Evolutionary conservation across 2,797 vertebrate species (phyloP).

Genomic region (Melanotaenia maccullochi): DNA sequence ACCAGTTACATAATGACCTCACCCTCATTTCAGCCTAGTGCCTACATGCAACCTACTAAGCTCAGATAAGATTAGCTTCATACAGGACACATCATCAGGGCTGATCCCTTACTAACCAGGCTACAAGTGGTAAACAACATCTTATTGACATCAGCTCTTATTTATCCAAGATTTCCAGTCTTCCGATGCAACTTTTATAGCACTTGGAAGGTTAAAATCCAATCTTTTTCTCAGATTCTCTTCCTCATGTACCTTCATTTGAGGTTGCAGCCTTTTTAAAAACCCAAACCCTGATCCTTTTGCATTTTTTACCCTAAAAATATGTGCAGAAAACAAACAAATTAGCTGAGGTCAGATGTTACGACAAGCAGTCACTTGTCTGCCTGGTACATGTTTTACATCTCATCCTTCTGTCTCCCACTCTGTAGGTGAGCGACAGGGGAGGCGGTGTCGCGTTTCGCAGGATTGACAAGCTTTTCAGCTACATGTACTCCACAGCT

Average conservation of each 20-base stretch:
- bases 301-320: neutral
- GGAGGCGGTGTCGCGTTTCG: conserved; percentile 91
- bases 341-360: neutral
- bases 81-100: neutral
- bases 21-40: conserved; percentile 19
- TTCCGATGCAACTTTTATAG: too few species aligned
- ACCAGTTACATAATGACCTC: conserved; percentile 30
- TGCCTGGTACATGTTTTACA: conserved; percentile 4
- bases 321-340: neutral
- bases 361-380: neutral
- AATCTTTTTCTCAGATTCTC: neutral
- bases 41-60: conserved; percentile 31
- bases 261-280: neutral
- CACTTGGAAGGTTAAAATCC: neutral
- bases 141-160: too few species aligned
- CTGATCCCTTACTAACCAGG: neutral
- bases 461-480: conserved; percentile 93
- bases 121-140: fast-evolving
- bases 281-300: neutral
- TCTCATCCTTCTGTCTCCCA: neutral
- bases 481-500: conserved; percentile 96
- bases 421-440: conserved; percentile 89
- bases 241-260: neutral
- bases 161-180: too few species aligned
- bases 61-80: conserved; percentile 39